Conservation (phyloP, 2,797 vertebrate genomes). For the Enteromius paludinosus region DNA sequence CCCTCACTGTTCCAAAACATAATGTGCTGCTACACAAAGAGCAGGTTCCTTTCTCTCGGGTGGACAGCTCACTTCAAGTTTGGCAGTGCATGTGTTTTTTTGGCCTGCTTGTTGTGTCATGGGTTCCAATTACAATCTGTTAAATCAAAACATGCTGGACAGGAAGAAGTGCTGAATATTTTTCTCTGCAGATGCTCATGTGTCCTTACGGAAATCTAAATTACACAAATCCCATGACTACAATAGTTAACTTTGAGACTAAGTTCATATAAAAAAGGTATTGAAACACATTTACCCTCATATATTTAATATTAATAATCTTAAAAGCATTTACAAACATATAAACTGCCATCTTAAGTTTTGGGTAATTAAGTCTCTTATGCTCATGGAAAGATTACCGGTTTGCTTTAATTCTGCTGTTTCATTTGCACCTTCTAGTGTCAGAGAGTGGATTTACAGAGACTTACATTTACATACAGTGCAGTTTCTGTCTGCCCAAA, state of each 20-base stretch:
- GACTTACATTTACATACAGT: no score
- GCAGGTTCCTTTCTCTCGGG: constrained; percentile 74
- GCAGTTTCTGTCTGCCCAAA: no score
- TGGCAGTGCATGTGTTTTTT: constrained; percentile 74
- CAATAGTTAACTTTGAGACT: neutral
- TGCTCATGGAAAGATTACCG: neutral
- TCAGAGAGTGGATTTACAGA: no score
- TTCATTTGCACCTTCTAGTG: no score
- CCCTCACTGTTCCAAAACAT: constrained; percentile 59
- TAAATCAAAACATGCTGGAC: constrained; percentile 79
- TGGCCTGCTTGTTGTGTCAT: constrained; percentile 78
- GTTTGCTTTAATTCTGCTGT: no score
- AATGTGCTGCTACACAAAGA: constrained; percentile 69
- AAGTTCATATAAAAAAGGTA: neutral
- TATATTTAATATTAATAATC: neutral
- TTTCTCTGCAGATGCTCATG: constrained; percentile 61
- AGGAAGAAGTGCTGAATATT: constrained; percentile 68
- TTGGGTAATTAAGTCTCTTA: neutral
- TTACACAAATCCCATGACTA: neutral
- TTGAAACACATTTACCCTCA: neutral
- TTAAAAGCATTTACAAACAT: neutral
- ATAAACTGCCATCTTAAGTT: neutral
- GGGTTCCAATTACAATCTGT: constrained; percentile 74
- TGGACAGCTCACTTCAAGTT: constrained; percentile 71
- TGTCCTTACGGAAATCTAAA: constrained; percentile 56